Evolutionary conservation across 2,113 vertebrate species (phyloP).

Genomic region (Uria aalge): DNA sequence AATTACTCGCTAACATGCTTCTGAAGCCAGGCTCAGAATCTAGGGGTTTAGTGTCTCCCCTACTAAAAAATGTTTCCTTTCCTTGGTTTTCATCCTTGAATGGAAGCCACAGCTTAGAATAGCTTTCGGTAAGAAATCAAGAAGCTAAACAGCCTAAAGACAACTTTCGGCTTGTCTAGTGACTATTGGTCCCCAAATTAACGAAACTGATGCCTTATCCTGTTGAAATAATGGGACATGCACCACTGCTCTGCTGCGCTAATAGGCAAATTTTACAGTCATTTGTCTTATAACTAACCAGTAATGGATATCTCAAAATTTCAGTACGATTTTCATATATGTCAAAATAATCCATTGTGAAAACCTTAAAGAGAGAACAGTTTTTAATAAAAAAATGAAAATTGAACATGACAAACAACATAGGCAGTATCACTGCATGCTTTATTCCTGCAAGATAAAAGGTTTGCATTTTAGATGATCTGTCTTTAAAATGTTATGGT

Average conservation of each 20-base stretch:
- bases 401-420: neutral
- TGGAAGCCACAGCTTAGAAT: neutral
- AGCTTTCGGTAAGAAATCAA: neutral
- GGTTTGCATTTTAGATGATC: conserved; percentile 29
- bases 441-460: neutral
- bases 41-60: neutral
- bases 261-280: neutral
- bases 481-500: conserved; percentile 35
- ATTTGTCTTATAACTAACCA: neutral
- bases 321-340: neutral
- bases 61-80: neutral
- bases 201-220: neutral
- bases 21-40: neutral
- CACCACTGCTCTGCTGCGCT: neutral
- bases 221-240: neutral
- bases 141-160: neutral
- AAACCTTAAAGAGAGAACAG: neutral
- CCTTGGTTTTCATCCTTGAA: neutral
- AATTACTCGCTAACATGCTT: neutral
- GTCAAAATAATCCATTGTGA: neutral
- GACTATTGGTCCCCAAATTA: neutral
- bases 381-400: neutral
- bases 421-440: neutral
- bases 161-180: neutral
- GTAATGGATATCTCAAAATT: neutral